phyloP scores from a whole-genome alignment of 2,797 vertebrate genomes.

The Danio jaintianensis region DNA sequence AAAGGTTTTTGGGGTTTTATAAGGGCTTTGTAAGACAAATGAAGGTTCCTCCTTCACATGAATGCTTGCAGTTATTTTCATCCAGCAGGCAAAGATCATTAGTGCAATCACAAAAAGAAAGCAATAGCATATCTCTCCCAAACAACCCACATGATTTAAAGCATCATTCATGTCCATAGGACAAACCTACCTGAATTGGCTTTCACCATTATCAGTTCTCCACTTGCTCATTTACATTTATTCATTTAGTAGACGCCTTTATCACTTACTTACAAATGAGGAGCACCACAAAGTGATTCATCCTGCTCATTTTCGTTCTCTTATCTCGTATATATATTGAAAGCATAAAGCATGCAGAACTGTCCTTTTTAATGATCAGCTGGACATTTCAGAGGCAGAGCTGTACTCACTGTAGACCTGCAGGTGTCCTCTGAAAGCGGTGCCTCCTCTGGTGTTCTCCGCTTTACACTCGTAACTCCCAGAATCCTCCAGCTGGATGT shows the following conservation, averaged over 20 bases:
- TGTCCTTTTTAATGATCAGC: background rate
- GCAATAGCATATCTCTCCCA: background rate
- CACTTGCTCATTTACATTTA: background rate
- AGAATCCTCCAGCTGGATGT: constrained; percentile 92
- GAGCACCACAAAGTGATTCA: background rate
- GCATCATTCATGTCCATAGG: background rate
- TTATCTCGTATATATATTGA: background rate
- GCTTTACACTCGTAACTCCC: constrained; percentile 95
- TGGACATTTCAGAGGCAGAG: background rate
- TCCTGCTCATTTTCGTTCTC: background rate
- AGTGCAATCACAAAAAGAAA: background rate
- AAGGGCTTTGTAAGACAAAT: no score
- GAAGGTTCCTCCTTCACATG: background rate
- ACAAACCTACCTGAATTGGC: background rate
- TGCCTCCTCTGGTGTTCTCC: constrained; percentile 92
- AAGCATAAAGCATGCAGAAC: background rate
- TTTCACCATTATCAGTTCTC: background rate
- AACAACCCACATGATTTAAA: constrained; percentile 2
- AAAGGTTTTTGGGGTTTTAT: no score
- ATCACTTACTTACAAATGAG: background rate
- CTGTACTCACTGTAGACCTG: constrained; percentile 94
- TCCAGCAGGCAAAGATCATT: background rate
- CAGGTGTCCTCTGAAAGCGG: constrained; percentile 92
- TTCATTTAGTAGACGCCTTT: background rate
- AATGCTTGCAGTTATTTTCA: background rate